Evolutionary conservation across 2,113 vertebrate species (phyloP).

Genomic region (Labeo rohita): DNA sequence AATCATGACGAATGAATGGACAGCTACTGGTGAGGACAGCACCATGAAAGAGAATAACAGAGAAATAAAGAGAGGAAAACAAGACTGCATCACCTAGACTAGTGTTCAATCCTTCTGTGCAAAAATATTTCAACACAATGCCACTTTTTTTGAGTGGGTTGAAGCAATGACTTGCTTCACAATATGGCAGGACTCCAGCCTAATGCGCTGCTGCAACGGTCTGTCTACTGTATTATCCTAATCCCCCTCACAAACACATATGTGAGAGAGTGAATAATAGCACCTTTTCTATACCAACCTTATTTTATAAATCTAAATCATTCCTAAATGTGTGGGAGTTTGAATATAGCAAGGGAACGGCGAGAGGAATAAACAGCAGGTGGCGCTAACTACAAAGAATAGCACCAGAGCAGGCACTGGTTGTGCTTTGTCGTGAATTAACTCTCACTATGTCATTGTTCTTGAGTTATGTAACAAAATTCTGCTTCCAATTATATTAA

Average conservation of each 20-base stretch:
- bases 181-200: constrained; percentile 10
- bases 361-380: neutral
- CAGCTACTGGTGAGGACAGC: neutral
- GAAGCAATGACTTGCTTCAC: neutral
- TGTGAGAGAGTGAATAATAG: neutral
- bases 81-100: neutral
- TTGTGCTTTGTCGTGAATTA: neutral
- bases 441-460: neutral
- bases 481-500: neutral
- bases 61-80: neutral
- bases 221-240: neutral
- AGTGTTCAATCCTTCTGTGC: neutral
- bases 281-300: neutral
- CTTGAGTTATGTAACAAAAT: neutral
- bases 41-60: neutral
- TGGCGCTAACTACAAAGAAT: constrained; percentile 2
- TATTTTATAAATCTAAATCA: neutral
- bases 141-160: neutral
- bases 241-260: neutral
- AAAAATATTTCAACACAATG: neutral
- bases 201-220: constrained; percentile 1
- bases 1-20: neutral
- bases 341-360: neutral
- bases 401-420: constrained; percentile 66
- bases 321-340: neutral